Evolutionary conservation across 2,113 vertebrate species (phyloP).

Genomic region (Phylloscopus trochilus): DNA sequence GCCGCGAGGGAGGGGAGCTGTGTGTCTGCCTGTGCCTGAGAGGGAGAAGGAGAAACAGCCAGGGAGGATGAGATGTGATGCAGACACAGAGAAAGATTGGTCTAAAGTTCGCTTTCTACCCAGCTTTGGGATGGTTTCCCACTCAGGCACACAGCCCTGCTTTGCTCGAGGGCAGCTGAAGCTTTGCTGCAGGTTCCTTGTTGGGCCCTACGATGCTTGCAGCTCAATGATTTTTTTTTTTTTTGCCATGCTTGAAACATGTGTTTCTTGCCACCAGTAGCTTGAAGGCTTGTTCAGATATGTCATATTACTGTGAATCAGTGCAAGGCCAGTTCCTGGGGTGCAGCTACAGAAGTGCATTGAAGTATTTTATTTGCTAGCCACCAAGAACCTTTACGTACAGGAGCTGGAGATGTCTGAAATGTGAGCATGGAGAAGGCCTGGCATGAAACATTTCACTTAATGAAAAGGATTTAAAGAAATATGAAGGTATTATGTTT

Average conservation of each 20-base stretch:
- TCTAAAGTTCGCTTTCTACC: constrained; percentile 55
- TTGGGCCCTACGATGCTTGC: constrained; percentile 27
- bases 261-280: constrained; percentile 6
- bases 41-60: not conserved
- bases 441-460: constrained; percentile 55
- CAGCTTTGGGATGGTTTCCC: constrained; percentile 45
- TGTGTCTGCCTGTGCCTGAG: not conserved
- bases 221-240: constrained; percentile 40
- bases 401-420: constrained; percentile 59
- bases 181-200: constrained; percentile 58
- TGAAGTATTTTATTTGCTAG: constrained; percentile 69
- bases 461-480: constrained; percentile 66
- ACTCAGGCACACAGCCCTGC: constrained; percentile 41
- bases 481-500: constrained; percentile 55
- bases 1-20: not conserved
- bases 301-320: not conserved
- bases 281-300: not conserved
- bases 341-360: constrained; percentile 47
- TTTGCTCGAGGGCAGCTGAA: constrained; percentile 43
- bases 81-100: constrained; percentile 22
- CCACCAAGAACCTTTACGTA: constrained; percentile 13
- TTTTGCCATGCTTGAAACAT: constrained; percentile 16
- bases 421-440: constrained; percentile 50
- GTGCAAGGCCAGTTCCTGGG: not conserved
- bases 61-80: not conserved